Evolutionary conservation across 2,888 invertebrate species (phyloP).

Genomic region (Cryptocephalus moraei): DNA sequence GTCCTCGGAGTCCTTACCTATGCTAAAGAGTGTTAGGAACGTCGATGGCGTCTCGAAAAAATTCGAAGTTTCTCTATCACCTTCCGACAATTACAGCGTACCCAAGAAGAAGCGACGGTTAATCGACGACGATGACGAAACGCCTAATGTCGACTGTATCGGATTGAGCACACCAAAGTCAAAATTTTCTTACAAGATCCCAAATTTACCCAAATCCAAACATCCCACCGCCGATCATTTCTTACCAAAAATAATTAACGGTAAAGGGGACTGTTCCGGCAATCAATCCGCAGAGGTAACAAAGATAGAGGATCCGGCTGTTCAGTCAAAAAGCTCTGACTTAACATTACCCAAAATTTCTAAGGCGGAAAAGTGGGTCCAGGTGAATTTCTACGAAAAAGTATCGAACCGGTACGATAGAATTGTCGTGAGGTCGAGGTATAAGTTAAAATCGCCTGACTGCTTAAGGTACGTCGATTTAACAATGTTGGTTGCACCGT

Average conservation of each 20-base stretch:
- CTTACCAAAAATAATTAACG: no score
- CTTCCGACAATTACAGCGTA: constrained; percentile 19
- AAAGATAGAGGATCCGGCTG: no score
- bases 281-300: no score
- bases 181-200: no score
- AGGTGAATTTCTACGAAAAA: neutral
- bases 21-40: no score
- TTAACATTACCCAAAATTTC: neutral
- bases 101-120: constrained; percentile 19
- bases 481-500: no score
- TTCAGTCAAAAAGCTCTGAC: neutral
- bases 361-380: neutral
- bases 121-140: no score
- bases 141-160: no score
- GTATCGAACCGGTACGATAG: neutral
- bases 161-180: no score
- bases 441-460: neutral
- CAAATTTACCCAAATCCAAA: no score
- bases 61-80: neutral
- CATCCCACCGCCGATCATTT: no score
- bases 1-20: neutral
- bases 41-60: neutral
- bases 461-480: neutral
- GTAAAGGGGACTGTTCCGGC: no score
- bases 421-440: neutral